Conservation (phyloP, 2,113 vertebrate species). For the Vimba vimba region DNA sequence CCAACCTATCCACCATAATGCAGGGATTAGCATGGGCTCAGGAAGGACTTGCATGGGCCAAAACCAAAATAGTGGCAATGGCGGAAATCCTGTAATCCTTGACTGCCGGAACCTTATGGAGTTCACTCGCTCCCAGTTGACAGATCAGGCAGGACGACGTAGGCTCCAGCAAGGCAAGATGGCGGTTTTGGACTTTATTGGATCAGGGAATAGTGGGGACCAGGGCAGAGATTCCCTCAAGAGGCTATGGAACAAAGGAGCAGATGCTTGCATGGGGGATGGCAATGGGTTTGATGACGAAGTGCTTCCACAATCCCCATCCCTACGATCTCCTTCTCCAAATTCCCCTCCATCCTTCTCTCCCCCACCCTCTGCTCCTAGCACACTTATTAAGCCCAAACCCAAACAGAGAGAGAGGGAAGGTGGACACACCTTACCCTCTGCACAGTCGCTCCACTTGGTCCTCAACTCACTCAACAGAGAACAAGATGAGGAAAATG, state of each 20-base stretch:
- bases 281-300: slow-evolving; percentile 64
- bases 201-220: slow-evolving; percentile 63
- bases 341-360: slow-evolving; percentile 74
- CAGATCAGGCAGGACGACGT: slow-evolving; percentile 72
- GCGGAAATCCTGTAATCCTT: slow-evolving; percentile 71
- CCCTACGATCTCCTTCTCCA: slow-evolving; percentile 65
- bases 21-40: slow-evolving; percentile 59
- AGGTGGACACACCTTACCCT: slow-evolving; percentile 73
- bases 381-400: slow-evolving; percentile 76
- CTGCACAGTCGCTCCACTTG: slow-evolving; percentile 78
- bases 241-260: slow-evolving; percentile 73
- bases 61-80: slow-evolving; percentile 65
- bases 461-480: slow-evolving; percentile 79
- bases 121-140: slow-evolving; percentile 72
- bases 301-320: slow-evolving; percentile 64
- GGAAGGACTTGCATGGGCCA: slow-evolving; percentile 60
- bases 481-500: slow-evolving; percentile 76
- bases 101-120: slow-evolving; percentile 81
- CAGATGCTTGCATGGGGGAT: slow-evolving; percentile 64
- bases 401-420: slow-evolving; percentile 73
- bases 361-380: slow-evolving; percentile 71
- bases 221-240: slow-evolving; percentile 74
- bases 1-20: slow-evolving; percentile 67
- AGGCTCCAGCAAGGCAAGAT: slow-evolving; percentile 79
- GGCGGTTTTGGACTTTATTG: slow-evolving; percentile 79